Percentiles rank a stretch among this genome's conserved stretches.
phyloP scores from a whole-genome alignment of 2,888 invertebrate species.

The Ceramica pisi region DNA sequence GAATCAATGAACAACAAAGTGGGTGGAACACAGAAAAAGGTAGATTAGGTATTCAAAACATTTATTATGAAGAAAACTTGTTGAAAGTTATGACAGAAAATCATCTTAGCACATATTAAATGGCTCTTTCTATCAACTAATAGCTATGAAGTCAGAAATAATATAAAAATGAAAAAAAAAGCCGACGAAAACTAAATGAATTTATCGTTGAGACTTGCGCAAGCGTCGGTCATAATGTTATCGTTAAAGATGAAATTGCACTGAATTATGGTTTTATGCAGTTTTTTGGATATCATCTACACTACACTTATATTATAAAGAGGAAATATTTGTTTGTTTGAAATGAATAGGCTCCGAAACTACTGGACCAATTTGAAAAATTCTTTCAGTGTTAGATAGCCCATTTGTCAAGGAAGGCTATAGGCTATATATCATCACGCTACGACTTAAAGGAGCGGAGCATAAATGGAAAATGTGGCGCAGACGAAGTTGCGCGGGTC shows the following conservation, averaged over 20 bases:
- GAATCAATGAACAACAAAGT: slow-evolving; percentile 17
- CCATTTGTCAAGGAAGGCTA: too few species aligned
- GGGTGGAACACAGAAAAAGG: slow-evolving; percentile 20
- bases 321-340: too few species aligned
- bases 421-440: too few species aligned
- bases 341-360: too few species aligned
- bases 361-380: too few species aligned
- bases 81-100: slow-evolving; percentile 43
- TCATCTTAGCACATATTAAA: slow-evolving; percentile 20
- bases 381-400: too few species aligned
- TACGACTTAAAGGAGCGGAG: too few species aligned
- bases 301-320: too few species aligned
- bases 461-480: too few species aligned
- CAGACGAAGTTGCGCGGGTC: too few species aligned
- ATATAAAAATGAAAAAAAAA: slow-evolving; percentile 3
- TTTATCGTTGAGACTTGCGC: neutral
- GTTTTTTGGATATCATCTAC: neutral
- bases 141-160: slow-evolving; percentile 24
- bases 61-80: slow-evolving; percentile 14
- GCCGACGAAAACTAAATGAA: slow-evolving; percentile 13
- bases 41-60: slow-evolving; percentile 18
- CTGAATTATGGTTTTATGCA: slow-evolving; percentile 26
- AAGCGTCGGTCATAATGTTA: neutral
- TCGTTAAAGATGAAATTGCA: slow-evolving; percentile 8
- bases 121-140: slow-evolving; percentile 49